These are phyloP conservation scores for Holacanthus passer DNA, from an alignment of 2,113 vertebrate species.

Conservation along the genomic window DNA sequence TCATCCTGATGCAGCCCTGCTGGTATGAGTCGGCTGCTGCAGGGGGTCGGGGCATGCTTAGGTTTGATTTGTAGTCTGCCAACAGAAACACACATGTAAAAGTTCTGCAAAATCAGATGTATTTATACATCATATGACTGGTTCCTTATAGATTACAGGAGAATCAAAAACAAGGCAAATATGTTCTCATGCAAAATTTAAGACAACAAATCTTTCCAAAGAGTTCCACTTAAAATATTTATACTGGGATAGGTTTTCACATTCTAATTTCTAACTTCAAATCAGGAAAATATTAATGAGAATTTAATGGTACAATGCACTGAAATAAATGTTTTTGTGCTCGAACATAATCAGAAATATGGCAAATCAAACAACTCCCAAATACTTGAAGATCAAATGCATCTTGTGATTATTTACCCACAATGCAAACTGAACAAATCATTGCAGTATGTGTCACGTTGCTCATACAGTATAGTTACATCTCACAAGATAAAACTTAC, in stretches of 20 bases:
- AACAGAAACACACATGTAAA: background rate
- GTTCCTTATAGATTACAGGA: background rate
- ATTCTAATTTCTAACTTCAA: no score
- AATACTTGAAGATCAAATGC: background rate
- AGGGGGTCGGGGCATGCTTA: constrained; percentile 48
- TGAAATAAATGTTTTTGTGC: background rate
- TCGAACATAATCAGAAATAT: background rate
- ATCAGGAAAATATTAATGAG: background rate
- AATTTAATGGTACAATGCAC: background rate
- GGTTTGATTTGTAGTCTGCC: constrained; percentile 71
- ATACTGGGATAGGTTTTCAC: background rate
- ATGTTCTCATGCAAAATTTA: background rate
- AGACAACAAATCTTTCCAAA: background rate
- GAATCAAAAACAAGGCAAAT: background rate
- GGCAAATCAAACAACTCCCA: background rate
- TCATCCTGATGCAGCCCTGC: constrained; percentile 80
- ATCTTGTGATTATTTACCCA: background rate
- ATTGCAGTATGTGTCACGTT: background rate
- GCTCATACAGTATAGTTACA: background rate
- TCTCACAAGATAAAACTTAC: constrained; percentile 47
- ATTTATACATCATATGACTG: background rate
- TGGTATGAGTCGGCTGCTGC: constrained; percentile 62
- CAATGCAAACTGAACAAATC: background rate
- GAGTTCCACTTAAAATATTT: background rate
- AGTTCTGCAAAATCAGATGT: background rate